Evolutionary conservation across 2,113 vertebrate genomes (phyloP).

Genomic region (Thinocorus orbignyianus): DNA sequence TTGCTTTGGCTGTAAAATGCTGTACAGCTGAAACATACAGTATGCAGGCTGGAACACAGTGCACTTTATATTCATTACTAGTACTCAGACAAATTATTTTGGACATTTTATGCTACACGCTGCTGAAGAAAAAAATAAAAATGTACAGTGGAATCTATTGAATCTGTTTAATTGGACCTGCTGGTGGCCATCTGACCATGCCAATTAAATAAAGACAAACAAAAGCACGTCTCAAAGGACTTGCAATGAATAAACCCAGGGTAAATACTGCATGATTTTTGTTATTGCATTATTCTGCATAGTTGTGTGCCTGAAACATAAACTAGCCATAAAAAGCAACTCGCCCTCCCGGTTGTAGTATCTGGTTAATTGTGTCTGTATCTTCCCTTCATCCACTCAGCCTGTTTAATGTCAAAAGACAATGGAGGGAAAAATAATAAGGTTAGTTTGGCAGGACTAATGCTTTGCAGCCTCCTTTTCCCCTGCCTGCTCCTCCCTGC

Average conservation of each 20-base stretch:
- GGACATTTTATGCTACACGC: neutral
- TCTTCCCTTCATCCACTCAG: neutral
- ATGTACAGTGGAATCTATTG: constrained; percentile 14
- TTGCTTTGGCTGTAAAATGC: constrained; percentile 20
- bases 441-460: neutral
- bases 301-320: constrained; percentile 19
- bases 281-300: constrained; percentile 38
- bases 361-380: constrained; percentile 33
- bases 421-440: constrained; percentile 17
- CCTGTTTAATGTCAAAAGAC: constrained; percentile 44
- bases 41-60: neutral
- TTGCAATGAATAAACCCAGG: constrained; percentile 19
- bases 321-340: constrained; percentile 18
- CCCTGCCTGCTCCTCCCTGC: neutral
- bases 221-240: constrained; percentile 39
- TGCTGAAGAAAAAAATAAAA: constrained; percentile 25
- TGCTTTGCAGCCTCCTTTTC: neutral
- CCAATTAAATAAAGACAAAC: constrained; percentile 62
- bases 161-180: constrained; percentile 48
- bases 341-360: neutral
- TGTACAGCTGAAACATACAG: constrained; percentile 6
- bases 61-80: constrained; percentile 47
- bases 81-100: constrained; percentile 41
- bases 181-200: constrained; percentile 9
- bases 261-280: neutral